Evolutionary conservation across 2,888 invertebrate species (phyloP).

Genomic region (Graphium colonna): DNA sequence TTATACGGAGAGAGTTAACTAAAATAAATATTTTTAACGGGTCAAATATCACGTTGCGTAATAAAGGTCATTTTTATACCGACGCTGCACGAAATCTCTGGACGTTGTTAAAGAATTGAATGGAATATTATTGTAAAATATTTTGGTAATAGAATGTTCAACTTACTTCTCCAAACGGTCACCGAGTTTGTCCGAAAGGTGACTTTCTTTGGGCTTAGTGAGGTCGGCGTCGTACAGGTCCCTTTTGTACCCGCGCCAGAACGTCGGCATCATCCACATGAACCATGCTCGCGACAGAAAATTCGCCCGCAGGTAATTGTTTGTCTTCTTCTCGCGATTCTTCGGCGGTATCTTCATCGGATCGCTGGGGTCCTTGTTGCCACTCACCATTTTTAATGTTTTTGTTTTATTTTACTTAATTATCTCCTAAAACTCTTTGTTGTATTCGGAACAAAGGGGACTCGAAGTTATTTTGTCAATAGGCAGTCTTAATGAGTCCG

Average conservation of each 20-base stretch:
- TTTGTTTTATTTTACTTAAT: too few relatives aligned
- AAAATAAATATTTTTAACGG: neutral
- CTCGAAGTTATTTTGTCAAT: slow-evolving; percentile 24
- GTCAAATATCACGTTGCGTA: neutral
- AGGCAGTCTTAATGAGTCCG: slow-evolving; percentile 33
- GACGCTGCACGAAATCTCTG: neutral
- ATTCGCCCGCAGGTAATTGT: slow-evolving; percentile 68
- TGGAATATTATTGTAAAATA: neutral
- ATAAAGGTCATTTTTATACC: slow-evolving; percentile 32
- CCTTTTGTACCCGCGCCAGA: slow-evolving; percentile 81
- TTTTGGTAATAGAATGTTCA: slow-evolving; percentile 9
- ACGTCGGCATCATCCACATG: slow-evolving; percentile 77
- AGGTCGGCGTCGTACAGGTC: slow-evolving; percentile 85
- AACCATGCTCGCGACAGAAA: slow-evolving; percentile 69
- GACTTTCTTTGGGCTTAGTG: slow-evolving; percentile 83
- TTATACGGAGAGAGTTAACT: neutral
- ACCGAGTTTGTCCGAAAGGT: slow-evolving; percentile 82
- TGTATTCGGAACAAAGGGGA: slow-evolving; percentile 26
- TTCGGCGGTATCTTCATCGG: slow-evolving; percentile 67
- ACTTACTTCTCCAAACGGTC: slow-evolving; percentile 81
- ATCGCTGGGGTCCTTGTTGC: slow-evolving; percentile 65
- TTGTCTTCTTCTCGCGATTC: slow-evolving; percentile 69
- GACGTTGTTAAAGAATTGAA: neutral
- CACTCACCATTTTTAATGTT: slow-evolving; percentile 67
- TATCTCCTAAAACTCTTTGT: slow-evolving; percentile 25